Percentiles rank a stretch among this genome's conserved stretches.
Evolutionary conservation across 35 echinoderm and acorn worm species (phyloP).

Genomic region (Lytechinus pictus): DNA sequence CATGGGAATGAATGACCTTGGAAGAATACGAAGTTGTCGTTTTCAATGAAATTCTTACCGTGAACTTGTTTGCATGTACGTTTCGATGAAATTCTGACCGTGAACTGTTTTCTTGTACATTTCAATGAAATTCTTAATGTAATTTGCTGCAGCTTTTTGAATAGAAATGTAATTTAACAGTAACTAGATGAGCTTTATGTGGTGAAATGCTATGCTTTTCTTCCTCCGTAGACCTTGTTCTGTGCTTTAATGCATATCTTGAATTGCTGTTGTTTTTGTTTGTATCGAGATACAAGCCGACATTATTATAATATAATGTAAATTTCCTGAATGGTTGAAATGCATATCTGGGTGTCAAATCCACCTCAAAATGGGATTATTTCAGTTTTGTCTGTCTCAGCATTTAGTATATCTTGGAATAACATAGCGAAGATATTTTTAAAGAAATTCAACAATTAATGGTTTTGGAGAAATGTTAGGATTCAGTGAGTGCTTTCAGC

Average conservation of each 20-base stretch:
- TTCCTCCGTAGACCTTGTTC: background rate
- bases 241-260: background rate
- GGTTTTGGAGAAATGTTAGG: background rate
- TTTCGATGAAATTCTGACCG: background rate
- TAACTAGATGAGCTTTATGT: background rate
- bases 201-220: background rate
- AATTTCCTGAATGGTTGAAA: background rate
- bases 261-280: background rate
- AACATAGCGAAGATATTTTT: background rate
- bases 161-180: background rate
- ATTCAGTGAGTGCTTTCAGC: background rate
- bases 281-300: background rate
- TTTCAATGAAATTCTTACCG: background rate
- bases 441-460: background rate
- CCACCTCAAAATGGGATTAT: background rate
- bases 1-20: background rate
- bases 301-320: background rate
- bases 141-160: background rate
- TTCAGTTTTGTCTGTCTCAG: background rate
- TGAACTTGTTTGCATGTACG: background rate
- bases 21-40: background rate
- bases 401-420: background rate
- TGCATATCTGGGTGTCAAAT: background rate
- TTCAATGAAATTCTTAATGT: background rate
- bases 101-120: background rate